phyloP scores from a whole-genome alignment of 2,888 invertebrate genomes.

The Euzetes globulus region DNA sequence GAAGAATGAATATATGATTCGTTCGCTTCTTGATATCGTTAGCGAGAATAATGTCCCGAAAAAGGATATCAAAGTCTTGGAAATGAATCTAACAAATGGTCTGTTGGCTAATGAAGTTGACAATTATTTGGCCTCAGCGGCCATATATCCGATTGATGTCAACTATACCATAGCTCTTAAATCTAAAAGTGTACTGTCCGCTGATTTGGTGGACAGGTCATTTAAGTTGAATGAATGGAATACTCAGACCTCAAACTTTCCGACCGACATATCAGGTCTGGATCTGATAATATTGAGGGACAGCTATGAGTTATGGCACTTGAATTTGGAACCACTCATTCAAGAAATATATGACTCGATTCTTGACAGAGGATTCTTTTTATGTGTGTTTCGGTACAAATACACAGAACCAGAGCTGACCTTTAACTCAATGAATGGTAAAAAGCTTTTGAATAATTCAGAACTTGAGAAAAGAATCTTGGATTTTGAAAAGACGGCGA shows the following conservation, averaged over 20 bases:
- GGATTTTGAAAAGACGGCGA: background rate
- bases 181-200: background rate
- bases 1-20: slow-evolving; percentile 43
- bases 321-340: background rate
- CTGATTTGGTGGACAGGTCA: background rate
- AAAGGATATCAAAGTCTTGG: slow-evolving; percentile 59
- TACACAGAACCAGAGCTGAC: slow-evolving; percentile 13
- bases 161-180: slow-evolving; percentile 54
- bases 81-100: slow-evolving; percentile 50
- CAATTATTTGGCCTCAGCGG: slow-evolving; percentile 32
- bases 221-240: slow-evolving; percentile 14
- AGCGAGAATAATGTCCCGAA: slow-evolving; percentile 68
- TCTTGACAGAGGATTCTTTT: background rate
- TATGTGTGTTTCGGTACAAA: background rate
- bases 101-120: slow-evolving; percentile 15
- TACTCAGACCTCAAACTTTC: background rate
- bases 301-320: background rate
- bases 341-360: background rate
- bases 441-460: background rate
- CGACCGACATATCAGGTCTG: background rate
- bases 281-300: background rate
- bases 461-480: background rate
- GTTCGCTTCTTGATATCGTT: slow-evolving; percentile 58
- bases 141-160: slow-evolving; percentile 45
- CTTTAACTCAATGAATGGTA: background rate